These are phyloP conservation scores for Actias luna DNA, from an alignment of 2,888 invertebrate species.

Conservation along the genomic window DNA sequence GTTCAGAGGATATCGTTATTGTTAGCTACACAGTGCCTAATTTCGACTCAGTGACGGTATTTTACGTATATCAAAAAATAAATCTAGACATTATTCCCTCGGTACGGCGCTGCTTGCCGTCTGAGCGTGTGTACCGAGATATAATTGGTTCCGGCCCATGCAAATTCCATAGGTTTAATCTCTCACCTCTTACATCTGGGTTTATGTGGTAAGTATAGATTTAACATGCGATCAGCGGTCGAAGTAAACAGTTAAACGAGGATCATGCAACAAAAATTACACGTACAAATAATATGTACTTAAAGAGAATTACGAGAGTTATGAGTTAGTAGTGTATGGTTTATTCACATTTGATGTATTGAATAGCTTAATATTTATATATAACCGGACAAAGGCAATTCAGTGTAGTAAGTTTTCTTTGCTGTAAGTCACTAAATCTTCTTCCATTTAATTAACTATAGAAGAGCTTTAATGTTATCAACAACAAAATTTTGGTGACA, in stretches of 20 bases:
- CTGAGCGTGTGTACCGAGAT: background rate
- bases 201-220: background rate
- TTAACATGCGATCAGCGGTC: background rate
- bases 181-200: background rate
- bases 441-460: too few species aligned
- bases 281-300: background rate
- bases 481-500: too few species aligned
- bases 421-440: too few species aligned
- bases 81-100: background rate
- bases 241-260: constrained; percentile 8
- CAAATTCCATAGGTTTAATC: constrained; percentile 1
- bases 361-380: too few species aligned
- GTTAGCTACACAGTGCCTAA: too few species aligned
- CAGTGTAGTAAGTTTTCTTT: too few species aligned
- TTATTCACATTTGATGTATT: background rate
- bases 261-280: constrained; percentile 14
- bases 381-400: too few species aligned
- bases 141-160: background rate
- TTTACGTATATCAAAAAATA: too few species aligned
- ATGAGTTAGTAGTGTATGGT: background rate
- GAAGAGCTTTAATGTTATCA: too few species aligned
- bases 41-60: too few species aligned
- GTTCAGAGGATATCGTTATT: too few species aligned
- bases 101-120: background rate
- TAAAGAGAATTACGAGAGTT: background rate